Evolutionary conservation across 2,113 vertebrate species (phyloP), one percentile per base, ranked within the genome.

Genomic region (Nipponia nippon): DNA sequence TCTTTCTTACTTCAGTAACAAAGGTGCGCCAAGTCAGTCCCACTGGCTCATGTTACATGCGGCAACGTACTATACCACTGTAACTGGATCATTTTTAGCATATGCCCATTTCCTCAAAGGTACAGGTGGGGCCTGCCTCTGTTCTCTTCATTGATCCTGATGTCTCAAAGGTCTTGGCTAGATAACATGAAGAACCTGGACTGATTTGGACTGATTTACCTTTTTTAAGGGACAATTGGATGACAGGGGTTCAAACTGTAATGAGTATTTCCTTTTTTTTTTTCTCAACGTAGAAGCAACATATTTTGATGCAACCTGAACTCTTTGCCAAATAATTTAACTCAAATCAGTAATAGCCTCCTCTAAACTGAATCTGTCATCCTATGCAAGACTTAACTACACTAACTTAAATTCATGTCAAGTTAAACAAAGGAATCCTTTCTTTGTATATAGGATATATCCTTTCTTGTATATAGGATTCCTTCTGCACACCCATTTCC

Each of bases 191-290:
- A 52, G 52, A 87, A 82, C 3, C 2, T 49, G 49, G 14, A n/a
- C 40, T 40, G 61, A 49, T 87, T 59, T 49, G 49, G 14, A n/a
- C 40, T 40, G 61, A 49, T 87, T 59, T 63, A 69, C 19, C 29
- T 47, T 63, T 87, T 92, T 18, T 30, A 65, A 86, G 30, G 36
- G 40, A 32, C 30, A 79, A 12, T 0, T 32, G 47, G 77, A 61
- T 30, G 34, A 87, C 87, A 55, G 10, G 6, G 1, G 8, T 56
- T 91, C 29, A n/a, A 90, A 36, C 14, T 58, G 59, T 3, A 56
- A 56, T 9, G 6, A 73, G 5, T 10, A 30, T 29, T 85, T 84
- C 0, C 7, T 62, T 46, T 32, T 40, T 8, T 1, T 1, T 0
- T 1, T 1, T 2, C 10, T 14, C 34, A 49, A 25, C 6, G 17